Evolutionary conservation across 1,140 invertebrate species (phyloP), one percentile per base, ranked within the genome.

Genomic region (Vollenhovia emeryi): DNA sequence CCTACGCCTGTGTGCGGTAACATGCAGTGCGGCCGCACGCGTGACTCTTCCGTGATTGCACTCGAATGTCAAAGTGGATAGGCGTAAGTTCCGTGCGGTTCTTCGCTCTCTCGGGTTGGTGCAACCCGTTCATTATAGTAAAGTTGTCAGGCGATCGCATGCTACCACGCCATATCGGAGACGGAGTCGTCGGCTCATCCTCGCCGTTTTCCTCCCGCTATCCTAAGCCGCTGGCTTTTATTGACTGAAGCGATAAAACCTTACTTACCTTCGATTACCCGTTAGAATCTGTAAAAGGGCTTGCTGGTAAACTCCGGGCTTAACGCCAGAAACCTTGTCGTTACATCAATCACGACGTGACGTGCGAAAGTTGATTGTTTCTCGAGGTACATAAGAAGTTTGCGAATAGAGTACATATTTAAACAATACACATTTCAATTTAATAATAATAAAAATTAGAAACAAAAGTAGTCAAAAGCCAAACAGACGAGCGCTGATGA

Each of bases 101-200:
- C 40, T 57, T 57, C 60, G 24, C 30, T 33, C 60, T 52, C 43
- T 50, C 30, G n/a, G 27, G 6, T 24, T 27, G 43, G 21, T 18
- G 30, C 27, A 80, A 69, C 33, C 43, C 68, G 86, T 88, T 80
- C 73, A 85, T 87, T 90, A 87, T 55, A 74, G 84, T 85, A 90
- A 87, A 90, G 85, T 90, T 87, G 89, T 87, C 88, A 85, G 86
- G 48, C 75, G 78, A 52, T 90, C 52, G 88, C 88, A 86, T 87
- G 89, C 30, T 60, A 50, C 11, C 9, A 8, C 36, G 62, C 71
- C n/a, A 86, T 88, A 69, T 30, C 27, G 50, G 15, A 30, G 15
- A 30, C 75, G 60, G 40, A 79, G 43, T 68, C 62, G 43, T 78
- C 43, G 75, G 30, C n/a, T 66, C 43, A 78, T 78, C 75, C 75